Percentiles rank a stretch among this genome's conserved stretches.
These are phyloP conservation scores for Rhingia campestris DNA, from an alignment of 2,888 invertebrate genomes.

Conservation along the genomic window DNA sequence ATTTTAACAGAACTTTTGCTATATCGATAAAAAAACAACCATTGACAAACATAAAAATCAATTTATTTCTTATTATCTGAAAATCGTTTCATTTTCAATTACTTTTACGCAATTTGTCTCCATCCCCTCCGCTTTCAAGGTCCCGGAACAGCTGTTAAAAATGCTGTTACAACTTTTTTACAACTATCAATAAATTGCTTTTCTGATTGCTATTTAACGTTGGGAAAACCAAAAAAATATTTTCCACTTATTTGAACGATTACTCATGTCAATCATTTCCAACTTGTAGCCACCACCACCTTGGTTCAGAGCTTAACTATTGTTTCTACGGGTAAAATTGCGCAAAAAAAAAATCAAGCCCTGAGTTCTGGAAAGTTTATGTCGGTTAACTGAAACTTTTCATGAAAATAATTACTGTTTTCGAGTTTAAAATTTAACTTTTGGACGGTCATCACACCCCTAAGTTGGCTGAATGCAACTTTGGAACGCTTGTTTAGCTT, in stretches of 20 bases:
- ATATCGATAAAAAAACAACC: too few species aligned
- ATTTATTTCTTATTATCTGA: conserved; percentile 27
- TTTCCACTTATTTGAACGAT: background rate
- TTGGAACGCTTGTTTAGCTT: background rate
- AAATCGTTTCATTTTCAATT: conserved; percentile 21
- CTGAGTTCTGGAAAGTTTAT: background rate
- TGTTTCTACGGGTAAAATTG: background rate
- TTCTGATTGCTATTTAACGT: conserved; percentile 14
- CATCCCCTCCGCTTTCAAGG: background rate
- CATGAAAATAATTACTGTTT: conserved; percentile 18
- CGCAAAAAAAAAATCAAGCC: background rate
- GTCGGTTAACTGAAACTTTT: conserved; percentile 16
- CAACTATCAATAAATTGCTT: conserved; percentile 19
- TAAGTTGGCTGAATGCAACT: background rate
- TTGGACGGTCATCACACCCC: background rate
- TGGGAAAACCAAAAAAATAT: background rate
- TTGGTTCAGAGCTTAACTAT: background rate
- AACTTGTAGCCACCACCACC: background rate
- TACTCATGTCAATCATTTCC: background rate
- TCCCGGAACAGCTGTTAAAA: background rate
- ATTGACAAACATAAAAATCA: conserved; percentile 2
- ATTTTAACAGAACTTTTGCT: too few species aligned
- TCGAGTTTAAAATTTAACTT: conserved; percentile 20
- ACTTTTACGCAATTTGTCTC: conserved; percentile 29
- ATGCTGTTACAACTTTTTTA: background rate